A percentile compares a stretch with the other conserved stretches of the same genome.
These are phyloP conservation scores for Asbolus verrucosus DNA, from an alignment of 1,140 invertebrate species.

Conservation along the genomic window DNA sequence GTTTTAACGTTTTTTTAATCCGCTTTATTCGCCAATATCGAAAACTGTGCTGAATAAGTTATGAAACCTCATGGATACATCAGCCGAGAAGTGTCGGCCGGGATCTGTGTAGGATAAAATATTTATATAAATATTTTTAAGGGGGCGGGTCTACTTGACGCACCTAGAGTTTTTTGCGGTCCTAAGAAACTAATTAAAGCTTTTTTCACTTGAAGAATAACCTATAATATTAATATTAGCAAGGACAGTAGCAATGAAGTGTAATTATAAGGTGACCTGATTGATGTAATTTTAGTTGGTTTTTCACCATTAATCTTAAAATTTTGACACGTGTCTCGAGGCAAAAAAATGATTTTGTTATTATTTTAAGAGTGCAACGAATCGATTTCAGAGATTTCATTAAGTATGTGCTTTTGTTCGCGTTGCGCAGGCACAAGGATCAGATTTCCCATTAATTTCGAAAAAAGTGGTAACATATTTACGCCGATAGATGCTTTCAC, in stretches of 20 bases:
- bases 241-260: slow-evolving; percentile 5
- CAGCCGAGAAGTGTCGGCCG: too few species aligned
- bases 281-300: slow-evolving; percentile 29
- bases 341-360: slow-evolving; percentile 13
- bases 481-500: not conserved
- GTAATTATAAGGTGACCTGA: slow-evolving; percentile 21
- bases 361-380: slow-evolving; percentile 32
- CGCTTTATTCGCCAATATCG: too few species aligned
- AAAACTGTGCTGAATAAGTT: too few species aligned
- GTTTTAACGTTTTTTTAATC: too few species aligned
- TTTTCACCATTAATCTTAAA: slow-evolving; percentile 18
- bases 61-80: too few species aligned
- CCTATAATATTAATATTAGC: not conserved
- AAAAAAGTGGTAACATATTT: too few species aligned
- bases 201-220: not conserved
- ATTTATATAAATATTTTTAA: too few species aligned
- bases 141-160: too few species aligned
- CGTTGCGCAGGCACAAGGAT: too few species aligned
- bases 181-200: slow-evolving; percentile 4
- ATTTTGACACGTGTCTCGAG: slow-evolving; percentile 30
- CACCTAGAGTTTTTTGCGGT: not conserved
- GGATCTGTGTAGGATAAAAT: too few species aligned
- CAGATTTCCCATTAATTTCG: too few species aligned
- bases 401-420: too few species aligned
- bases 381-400: not conserved